A percentile compares a stretch with the other conserved stretches of the same genome.
Evolutionary conservation across 1,140 invertebrate genomes (phyloP).

Genomic region (Drosophila punjabiensis): DNA sequence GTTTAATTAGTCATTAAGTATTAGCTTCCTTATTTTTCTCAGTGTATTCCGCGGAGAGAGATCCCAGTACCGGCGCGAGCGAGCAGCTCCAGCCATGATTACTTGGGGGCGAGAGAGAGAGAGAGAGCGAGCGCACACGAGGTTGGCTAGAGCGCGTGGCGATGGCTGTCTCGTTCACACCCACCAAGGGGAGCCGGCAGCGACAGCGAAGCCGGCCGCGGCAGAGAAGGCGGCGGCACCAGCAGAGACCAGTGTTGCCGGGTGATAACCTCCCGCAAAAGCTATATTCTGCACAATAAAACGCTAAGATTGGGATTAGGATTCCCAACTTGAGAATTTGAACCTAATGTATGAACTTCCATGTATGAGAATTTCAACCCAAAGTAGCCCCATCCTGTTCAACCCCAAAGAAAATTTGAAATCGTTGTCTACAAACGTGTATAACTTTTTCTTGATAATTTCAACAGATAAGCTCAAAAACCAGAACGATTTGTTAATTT

Average conservation of each 20-base stretch:
- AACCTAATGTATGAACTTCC: too few species aligned
- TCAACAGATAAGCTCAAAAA: too few species aligned
- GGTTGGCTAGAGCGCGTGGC: constrained; percentile 12
- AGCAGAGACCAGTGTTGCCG: background rate
- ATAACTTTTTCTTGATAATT: too few species aligned
- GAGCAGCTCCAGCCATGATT: constrained; percentile 27
- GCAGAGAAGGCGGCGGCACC: constrained; percentile 10
- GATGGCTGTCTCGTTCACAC: constrained; percentile 28
- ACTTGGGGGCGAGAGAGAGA: constrained; percentile 16
- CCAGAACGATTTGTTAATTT: too few species aligned
- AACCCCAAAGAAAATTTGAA: too few species aligned
- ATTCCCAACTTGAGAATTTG: too few species aligned
- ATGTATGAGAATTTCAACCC: too few species aligned
- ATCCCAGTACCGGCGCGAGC: background rate
- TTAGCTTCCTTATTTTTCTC: background rate
- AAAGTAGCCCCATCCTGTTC: too few species aligned
- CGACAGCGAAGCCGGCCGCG: constrained; percentile 38
- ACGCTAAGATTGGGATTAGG: too few species aligned
- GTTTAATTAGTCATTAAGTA: background rate
- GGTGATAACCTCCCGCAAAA: too few species aligned
- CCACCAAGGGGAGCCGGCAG: constrained; percentile 11
- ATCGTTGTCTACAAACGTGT: too few species aligned
- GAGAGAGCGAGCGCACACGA: constrained; percentile 18
- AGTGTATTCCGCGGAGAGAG: background rate
- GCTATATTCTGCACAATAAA: too few species aligned